A percentile compares a stretch with the other conserved stretches of the same genome.
phyloP scores from a whole-genome alignment of 2,113 vertebrate species.

The Scomber japonicus region DNA sequence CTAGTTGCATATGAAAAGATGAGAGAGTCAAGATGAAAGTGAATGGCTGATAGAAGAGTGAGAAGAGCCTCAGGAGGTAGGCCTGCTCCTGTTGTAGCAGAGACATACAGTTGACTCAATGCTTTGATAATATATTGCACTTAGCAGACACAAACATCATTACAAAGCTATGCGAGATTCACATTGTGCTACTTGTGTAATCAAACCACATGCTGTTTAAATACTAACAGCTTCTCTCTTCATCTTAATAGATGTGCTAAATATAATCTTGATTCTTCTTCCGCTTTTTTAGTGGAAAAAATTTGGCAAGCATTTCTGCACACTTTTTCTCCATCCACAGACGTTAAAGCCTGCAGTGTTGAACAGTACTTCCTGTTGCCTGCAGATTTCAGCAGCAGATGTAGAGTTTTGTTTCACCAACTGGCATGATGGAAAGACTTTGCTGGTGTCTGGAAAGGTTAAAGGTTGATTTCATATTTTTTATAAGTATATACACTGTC shows the following conservation, averaged over 20 bases:
- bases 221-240: background rate
- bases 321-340: constrained; percentile 8
- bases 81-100: constrained; percentile 23
- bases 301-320: constrained; percentile 12
- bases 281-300: constrained; percentile 21
- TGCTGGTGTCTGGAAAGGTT: constrained; percentile 7
- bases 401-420: constrained; percentile 23
- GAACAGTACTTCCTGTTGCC: constrained; percentile 3
- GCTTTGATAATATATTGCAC: background rate
- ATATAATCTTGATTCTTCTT: constrained; percentile 1
- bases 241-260: background rate
- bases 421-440: constrained; percentile 19
- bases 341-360: constrained; percentile 8
- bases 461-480: background rate
- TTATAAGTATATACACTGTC: too few relatives aligned
- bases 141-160: background rate
- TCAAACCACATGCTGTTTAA: constrained; percentile 31
- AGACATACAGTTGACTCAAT: constrained; percentile 14
- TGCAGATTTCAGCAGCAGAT: constrained; percentile 12
- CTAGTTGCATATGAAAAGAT: constrained; percentile 53
- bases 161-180: background rate
- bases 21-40: constrained; percentile 65
- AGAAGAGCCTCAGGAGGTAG: constrained; percentile 44
- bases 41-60: constrained; percentile 51
- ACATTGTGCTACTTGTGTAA: background rate